Evolutionary conservation across 1,140 invertebrate species (phyloP).

Genomic region (Caligus rogercresseyi): DNA sequence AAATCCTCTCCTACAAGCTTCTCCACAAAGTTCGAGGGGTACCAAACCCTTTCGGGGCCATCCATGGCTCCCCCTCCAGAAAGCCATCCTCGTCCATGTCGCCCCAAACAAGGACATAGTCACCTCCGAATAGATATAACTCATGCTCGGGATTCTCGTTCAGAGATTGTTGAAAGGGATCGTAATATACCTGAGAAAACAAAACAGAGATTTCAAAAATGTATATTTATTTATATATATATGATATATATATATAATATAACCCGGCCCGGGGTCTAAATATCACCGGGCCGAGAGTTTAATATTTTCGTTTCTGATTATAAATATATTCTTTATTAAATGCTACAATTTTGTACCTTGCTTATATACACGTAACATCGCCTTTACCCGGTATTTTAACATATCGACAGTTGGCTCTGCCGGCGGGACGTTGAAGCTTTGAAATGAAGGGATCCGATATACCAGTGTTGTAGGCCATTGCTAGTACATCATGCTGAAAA

Average conservation of each 20-base stretch:
- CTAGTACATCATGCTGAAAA: not conserved
- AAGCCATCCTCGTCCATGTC: slow-evolving; percentile 76
- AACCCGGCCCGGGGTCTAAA: too few relatives aligned
- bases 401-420: slow-evolving; percentile 49
- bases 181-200: slow-evolving; percentile 72
- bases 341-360: slow-evolving; percentile 28
- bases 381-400: slow-evolving; percentile 79
- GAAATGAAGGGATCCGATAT: not conserved
- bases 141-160: slow-evolving; percentile 91
- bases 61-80: slow-evolving; percentile 91
- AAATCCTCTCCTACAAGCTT: slow-evolving; percentile 77
- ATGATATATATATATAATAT: too few relatives aligned
- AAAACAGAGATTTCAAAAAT: too few relatives aligned
- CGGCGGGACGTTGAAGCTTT: slow-evolving; percentile 20
- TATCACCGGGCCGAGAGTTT: too few relatives aligned
- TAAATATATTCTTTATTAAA: too few relatives aligned
- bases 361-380: slow-evolving; percentile 81
- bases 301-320: too few relatives aligned
- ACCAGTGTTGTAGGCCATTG: not conserved
- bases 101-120: slow-evolving; percentile 92
- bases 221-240: not conserved
- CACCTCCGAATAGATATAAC: slow-evolving; percentile 74
- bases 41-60: slow-evolving; percentile 77
- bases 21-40: slow-evolving; percentile 90
- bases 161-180: slow-evolving; percentile 62